Conservation (phyloP, 2,797 vertebrate species). For the Mormyrus hasselquistii region DNA sequence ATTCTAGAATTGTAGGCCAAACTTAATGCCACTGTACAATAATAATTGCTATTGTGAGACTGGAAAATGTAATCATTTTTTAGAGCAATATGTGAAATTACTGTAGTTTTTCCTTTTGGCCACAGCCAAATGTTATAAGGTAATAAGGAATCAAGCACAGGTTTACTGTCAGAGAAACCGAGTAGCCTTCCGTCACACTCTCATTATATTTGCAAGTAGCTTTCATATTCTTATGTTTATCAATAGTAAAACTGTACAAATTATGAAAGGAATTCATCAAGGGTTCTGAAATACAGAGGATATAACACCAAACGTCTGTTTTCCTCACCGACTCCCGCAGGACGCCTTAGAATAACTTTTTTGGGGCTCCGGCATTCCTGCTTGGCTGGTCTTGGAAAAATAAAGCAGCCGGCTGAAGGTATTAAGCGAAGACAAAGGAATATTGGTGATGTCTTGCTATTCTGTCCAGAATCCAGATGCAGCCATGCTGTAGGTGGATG, state of each 20-base stretch:
- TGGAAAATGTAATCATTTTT: background rate
- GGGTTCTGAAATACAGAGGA: background rate
- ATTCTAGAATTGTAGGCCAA: background rate
- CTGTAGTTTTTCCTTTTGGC: background rate
- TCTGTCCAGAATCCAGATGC: background rate
- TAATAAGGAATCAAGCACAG: background rate
- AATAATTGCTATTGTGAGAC: background rate
- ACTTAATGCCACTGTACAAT: background rate
- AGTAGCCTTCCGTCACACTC: background rate
- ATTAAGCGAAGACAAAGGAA: background rate
- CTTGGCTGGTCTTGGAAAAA: background rate
- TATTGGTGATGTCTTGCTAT: background rate
- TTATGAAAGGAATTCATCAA: background rate
- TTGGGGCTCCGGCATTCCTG: background rate
- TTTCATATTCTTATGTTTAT: background rate
- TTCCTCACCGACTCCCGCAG: background rate
- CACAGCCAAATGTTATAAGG: background rate
- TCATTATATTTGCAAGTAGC: background rate
- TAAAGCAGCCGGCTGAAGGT: background rate
- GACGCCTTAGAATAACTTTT: background rate
- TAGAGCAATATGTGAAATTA: background rate
- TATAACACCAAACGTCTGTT: background rate
- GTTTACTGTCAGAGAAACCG: background rate
- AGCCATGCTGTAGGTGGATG: background rate
- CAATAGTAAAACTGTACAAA: background rate